Conservation (phyloP, 2,888 invertebrate species). For the Elegia similella region DNA sequence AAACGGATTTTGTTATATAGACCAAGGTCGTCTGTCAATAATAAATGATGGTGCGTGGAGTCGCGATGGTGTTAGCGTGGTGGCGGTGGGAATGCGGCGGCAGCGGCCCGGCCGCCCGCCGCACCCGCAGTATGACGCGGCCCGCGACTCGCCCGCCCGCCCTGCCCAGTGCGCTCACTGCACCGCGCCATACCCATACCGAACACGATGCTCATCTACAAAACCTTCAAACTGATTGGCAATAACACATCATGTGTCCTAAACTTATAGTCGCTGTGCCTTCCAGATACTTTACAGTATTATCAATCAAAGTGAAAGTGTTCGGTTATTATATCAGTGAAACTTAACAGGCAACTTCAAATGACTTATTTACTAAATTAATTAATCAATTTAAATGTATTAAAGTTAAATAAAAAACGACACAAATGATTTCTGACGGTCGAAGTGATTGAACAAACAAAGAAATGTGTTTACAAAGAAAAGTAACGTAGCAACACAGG, state of each 20-base stretch:
- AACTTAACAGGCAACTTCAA: constrained; percentile 3
- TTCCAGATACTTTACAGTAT: constrained; percentile 39
- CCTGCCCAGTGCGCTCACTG: constrained; percentile 37
- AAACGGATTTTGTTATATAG: constrained; percentile 61
- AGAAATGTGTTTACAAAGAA: constrained; percentile 68
- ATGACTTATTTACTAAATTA: not conserved
- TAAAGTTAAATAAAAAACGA: not conserved
- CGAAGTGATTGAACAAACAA: constrained; percentile 49
- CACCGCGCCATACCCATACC: constrained; percentile 35
- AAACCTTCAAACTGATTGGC: constrained; percentile 36
- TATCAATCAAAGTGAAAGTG: constrained; percentile 23
- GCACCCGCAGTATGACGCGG: constrained; percentile 75
- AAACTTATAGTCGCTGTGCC: constrained; percentile 48
- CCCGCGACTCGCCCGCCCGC: constrained; percentile 62
- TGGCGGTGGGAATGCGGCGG: constrained; percentile 37
- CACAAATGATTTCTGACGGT: constrained; percentile 27
- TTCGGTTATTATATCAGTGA: constrained; percentile 16
- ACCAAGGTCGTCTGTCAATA: constrained; percentile 70
- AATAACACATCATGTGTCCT: constrained; percentile 38
- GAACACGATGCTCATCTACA: constrained; percentile 43
- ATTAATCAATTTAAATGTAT: not conserved
- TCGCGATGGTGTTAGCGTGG: constrained; percentile 26
- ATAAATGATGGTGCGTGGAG: constrained; percentile 66
- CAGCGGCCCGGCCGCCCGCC: constrained; percentile 37
- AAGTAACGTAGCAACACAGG: constrained; percentile 66